Base-by-base conservation (phyloP, 2,797 vertebrate genomes). In the Parauchenoglanis ngamensis region DNA sequence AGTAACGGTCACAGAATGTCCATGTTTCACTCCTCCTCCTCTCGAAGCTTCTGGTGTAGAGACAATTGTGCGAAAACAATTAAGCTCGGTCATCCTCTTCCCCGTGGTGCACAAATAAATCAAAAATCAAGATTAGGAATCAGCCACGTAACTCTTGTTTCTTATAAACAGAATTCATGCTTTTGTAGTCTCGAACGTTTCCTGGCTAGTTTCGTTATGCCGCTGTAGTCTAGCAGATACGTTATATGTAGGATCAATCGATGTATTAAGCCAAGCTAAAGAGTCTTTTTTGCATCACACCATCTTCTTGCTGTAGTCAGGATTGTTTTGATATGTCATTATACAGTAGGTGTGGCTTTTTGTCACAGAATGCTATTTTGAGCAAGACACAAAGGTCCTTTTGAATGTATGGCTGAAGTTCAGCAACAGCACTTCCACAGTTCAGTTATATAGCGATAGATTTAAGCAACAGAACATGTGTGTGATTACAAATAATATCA, bases 11-110 rank as follows among this genome's bases (percentile, higher is more conserved):
- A 56, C 75, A 85, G 82, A 87, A 44, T 56, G 40, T 61, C 31
- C 23, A 40, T 65, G 63, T 85, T 86, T 77, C 78, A 63, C 78
- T 61, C 31, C 23, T 11, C 61, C 75, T 65, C n/a, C 46, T 76
- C 84, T 85, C 67, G 65, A 88, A 88, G 44, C 75, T 84, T 90
- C 83, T 57, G 72, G 89, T 70, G 82, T 49, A 40, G 31, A 57
- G 91, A 91, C 91, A 91, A 92, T 92, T 88, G 84, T 84, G 88
- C 89, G 82, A 40, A 80, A 89, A 87, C 85, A 88, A 85, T 91
- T 86, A 86, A 85, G 6, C 23, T 54, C 54, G 23, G 35, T 86
- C 63, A 83, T 40, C 11, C 35, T 88, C 40, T 89, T 88, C 70
- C 82, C 89, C 23, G 8, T 13, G 11, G 44, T 72, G 75, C 65